phyloP scores from a whole-genome alignment of 2,888 invertebrate species.

The Macaria notata region DNA sequence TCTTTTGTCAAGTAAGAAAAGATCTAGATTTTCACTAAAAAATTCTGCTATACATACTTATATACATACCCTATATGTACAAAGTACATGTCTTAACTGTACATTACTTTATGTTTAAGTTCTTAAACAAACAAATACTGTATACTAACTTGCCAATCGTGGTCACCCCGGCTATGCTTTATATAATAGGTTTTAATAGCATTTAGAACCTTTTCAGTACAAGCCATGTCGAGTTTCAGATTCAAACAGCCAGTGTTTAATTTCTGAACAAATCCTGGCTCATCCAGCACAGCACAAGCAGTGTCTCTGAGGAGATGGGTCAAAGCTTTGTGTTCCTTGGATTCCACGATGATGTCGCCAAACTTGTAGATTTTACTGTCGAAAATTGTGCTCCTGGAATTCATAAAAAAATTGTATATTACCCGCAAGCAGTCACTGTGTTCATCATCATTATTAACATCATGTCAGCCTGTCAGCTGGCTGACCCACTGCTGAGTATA shows the following conservation, averaged over 20 bases:
- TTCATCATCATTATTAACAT: no score
- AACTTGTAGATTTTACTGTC: conserved; percentile 63
- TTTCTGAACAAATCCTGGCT: conserved; percentile 46
- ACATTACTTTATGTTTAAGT: no score
- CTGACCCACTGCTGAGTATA: no score
- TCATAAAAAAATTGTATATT: no score
- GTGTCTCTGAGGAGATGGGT: conserved; percentile 41
- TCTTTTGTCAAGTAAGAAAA: no score
- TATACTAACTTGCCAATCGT: conserved; percentile 10
- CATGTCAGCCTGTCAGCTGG: no score
- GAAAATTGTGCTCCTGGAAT: conserved; percentile 62
- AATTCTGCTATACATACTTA: no score
- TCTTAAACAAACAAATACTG: no score
- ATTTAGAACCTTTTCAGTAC: conserved; percentile 42
- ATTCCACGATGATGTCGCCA: conserved; percentile 56
- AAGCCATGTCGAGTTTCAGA: conserved; percentile 41
- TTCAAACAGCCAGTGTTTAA: conserved; percentile 46
- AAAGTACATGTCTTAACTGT: no score
- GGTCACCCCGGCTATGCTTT: conserved; percentile 28
- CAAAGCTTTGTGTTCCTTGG: conserved; percentile 39
- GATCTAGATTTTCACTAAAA: no score
- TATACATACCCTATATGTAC: no score
- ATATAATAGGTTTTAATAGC: conserved; percentile 42
- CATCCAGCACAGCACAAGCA: conserved; percentile 46
- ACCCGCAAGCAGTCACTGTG: no score